These are phyloP conservation scores for Psilopsiagon aurifrons DNA, from an alignment of 2,113 vertebrate species.

Conservation along the genomic window DNA sequence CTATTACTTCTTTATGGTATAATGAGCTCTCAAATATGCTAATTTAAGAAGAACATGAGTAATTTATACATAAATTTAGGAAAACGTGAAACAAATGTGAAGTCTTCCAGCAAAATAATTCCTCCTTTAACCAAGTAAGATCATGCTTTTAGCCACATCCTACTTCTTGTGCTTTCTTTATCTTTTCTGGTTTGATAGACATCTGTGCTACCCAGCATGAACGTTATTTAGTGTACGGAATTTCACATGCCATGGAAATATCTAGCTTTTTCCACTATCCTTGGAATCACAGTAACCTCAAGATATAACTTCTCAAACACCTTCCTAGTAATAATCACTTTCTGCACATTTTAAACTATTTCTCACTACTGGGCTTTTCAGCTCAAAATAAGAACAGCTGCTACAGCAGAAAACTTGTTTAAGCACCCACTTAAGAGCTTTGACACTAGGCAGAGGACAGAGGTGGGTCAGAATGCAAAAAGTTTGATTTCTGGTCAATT, in stretches of 20 bases:
- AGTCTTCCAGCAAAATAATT: neutral
- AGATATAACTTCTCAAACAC: neutral
- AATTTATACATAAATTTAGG: neutral
- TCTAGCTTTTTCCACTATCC: neutral
- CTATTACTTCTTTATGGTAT: neutral
- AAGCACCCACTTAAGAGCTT: neutral
- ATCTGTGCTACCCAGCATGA: neutral
- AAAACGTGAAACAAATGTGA: neutral
- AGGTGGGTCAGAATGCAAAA: neutral
- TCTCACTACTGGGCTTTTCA: neutral
- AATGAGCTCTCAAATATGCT: neutral
- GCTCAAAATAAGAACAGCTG: neutral
- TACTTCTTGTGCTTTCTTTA: neutral
- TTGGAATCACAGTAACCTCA: neutral
- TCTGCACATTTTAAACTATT: neutral
- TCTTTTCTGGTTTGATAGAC: neutral
- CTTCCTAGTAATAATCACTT: neutral
- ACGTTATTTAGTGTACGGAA: neutral
- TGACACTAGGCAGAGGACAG: neutral
- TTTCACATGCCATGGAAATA: neutral
- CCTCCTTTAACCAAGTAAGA: neutral
- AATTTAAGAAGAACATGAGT: neutral
- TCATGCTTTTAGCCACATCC: neutral
- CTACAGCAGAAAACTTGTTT: neutral
- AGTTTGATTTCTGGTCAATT: neutral